Conservation (phyloP, 1,140 invertebrate species). For the Thaumetopoea pityocampa region DNA sequence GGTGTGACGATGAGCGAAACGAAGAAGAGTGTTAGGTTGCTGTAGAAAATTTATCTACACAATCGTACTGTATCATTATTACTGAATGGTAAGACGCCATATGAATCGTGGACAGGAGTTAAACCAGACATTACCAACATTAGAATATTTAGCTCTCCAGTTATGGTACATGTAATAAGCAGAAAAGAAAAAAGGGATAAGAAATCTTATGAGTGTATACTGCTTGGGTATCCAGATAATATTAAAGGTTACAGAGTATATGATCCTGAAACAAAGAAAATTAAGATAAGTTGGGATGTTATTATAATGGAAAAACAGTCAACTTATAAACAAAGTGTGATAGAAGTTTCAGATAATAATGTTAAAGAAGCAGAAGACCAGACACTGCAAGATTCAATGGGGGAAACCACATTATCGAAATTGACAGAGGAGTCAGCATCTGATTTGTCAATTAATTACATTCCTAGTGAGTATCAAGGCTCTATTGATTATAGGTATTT, state of each 20-base stretch:
- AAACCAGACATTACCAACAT: too few species aligned
- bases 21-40: too few species aligned
- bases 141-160: too few species aligned
- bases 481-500: conserved; percentile 1
- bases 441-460: conserved; percentile 5
- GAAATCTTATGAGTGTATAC: conserved; percentile 11
- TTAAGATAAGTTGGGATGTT: conserved; percentile 22
- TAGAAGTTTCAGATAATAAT: conserved; percentile 12
- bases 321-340: conserved; percentile 4
- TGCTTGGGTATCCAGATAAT: conserved; percentile 25
- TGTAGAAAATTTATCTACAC: too few species aligned
- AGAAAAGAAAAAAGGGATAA: too few species aligned
- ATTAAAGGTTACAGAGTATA: conserved; percentile 19
- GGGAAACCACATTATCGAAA: conserved; percentile 12
- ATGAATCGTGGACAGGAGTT: too few species aligned
- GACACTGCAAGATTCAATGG: conserved; percentile 19
- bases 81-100: too few species aligned
- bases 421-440: conserved; percentile 8
- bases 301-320: conserved; percentile 20
- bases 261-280: conserved; percentile 8
- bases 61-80: too few species aligned
- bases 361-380: background rate
- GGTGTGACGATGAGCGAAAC: too few species aligned
- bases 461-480: conserved; percentile 14
- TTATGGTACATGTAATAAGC: too few species aligned